Evolutionary conservation across 2,888 invertebrate species (phyloP), one percentile per base, ranked within the genome.

Genomic region (Pammene fasciana): DNA sequence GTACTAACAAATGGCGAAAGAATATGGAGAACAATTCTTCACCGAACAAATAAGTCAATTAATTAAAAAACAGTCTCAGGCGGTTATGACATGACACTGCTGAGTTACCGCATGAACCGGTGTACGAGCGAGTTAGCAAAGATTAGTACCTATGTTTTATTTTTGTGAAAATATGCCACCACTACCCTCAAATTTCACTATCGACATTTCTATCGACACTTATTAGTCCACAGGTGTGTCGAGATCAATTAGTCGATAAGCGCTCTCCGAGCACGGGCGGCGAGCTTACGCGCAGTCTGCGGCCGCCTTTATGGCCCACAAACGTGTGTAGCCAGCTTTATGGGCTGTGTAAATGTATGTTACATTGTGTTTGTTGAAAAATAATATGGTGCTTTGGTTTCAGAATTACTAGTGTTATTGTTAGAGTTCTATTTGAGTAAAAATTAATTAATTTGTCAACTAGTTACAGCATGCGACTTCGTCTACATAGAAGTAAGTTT

Each of bases 241-340:
- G 80, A 82, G 85, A 87, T 87, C 85, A 87, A 88, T 88, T 87
- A 86, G 83, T 77, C 84, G 86, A 86, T 87, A 86, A 85, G 84
- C 83, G 76, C 61, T 76, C 73, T 70, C 61, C 46, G 18, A 26
- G 26, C 26, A 26, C 26, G 26, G 26, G 4, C 26, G 26, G 26
- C 26, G 26, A 4, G 26, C 26, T 26, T 26, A 26, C 18, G 4
- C 50, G 34, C 52, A 14, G 48, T 62, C 52, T 54, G 34, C 7
- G 34, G 52, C 34, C 52, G 52, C 52, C 52, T 64, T 67, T 54
- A 60, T 18, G n/a, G 41, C 11, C 36, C 54, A 57, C 57, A 38
- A 59, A 59, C 59, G 59, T 57, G 56, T 43, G 26, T 7, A 18
- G 56, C 46, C n/a, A n/a, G 46, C 65, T 65, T 56, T 67, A 65